Conservation (phyloP, 2,888 invertebrate genomes). For the Tromatobia lineatoria region DNA sequence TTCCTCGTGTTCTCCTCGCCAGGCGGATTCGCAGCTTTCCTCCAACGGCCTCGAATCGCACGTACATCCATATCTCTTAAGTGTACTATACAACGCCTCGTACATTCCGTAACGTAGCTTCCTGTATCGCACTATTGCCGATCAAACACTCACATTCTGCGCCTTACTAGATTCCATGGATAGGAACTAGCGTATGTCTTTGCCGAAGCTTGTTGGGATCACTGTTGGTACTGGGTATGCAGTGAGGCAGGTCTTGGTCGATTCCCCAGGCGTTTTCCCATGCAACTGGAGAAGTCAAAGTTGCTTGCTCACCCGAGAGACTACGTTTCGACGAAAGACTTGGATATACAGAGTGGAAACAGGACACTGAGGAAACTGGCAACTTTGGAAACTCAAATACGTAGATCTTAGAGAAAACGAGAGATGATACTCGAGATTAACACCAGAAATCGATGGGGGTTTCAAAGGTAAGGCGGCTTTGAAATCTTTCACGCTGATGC, state of each 20-base stretch:
- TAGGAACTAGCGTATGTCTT: conserved; percentile 4
- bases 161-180: conserved; percentile 10
- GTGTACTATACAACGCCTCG: conserved; percentile 10
- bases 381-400: conserved; percentile 14
- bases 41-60: conserved; percentile 10
- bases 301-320: conserved; percentile 25
- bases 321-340: neutral
- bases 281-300: conserved; percentile 25
- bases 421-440: neutral
- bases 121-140: conserved; percentile 20
- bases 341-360: neutral
- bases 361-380: neutral
- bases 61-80: conserved; percentile 42
- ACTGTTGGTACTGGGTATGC: neutral
- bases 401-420: conserved; percentile 1
- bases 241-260: conserved; percentile 5
- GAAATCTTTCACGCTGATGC: neutral
- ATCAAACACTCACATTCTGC: conserved; percentile 40
- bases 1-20: conserved; percentile 42
- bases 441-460: neutral
- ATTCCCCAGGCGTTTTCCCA: conserved; percentile 23
- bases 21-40: conserved; percentile 52
- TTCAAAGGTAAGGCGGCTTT: too few species aligned
- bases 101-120: conserved; percentile 25
- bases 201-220: neutral